phyloP scores from a whole-genome alignment of 2,113 vertebrate species.

The Orthochromis malagaraziensis region DNA sequence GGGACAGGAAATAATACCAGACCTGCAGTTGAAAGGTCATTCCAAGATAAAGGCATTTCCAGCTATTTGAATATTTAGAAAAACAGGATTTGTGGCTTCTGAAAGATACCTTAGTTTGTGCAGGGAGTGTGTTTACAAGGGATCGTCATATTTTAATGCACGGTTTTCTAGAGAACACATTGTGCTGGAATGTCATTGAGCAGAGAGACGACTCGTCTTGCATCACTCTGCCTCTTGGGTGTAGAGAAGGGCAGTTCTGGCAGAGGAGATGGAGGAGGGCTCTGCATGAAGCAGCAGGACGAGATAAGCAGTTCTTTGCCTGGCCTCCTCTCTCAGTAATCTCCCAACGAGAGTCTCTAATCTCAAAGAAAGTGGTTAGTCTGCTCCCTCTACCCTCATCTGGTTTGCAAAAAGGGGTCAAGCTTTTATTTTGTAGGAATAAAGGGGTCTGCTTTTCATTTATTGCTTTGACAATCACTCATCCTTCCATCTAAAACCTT shows the following conservation, averaged over 20 bases:
- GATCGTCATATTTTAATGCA: conserved; percentile 26
- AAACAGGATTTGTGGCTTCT: neutral
- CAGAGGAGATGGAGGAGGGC: conserved; percentile 16
- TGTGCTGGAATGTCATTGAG: conserved; percentile 47
- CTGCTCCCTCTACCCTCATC: conserved; percentile 34
- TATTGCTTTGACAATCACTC: neutral
- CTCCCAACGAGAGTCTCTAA: conserved; percentile 49
- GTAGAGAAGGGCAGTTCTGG: conserved; percentile 23
- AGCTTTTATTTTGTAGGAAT: neutral
- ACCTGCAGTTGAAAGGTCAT: neutral
- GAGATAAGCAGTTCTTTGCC: conserved; percentile 49
- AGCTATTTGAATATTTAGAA: neutral
- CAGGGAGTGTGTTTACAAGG: neutral
- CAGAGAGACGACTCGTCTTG: conserved; percentile 35
- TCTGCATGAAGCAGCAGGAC: conserved; percentile 30
- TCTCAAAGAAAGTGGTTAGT: conserved; percentile 58
- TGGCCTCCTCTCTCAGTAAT: conserved; percentile 48
- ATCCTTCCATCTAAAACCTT: neutral
- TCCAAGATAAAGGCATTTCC: neutral
- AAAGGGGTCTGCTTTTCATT: neutral
- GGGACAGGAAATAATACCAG: neutral
- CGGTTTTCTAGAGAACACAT: conserved; percentile 22
- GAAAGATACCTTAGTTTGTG: neutral
- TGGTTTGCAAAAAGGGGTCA: conserved; percentile 17
- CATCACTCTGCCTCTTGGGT: conserved; percentile 23